phyloP scores from a whole-genome alignment of 2,797 vertebrate genomes.

The Scarus forsteni region DNA sequence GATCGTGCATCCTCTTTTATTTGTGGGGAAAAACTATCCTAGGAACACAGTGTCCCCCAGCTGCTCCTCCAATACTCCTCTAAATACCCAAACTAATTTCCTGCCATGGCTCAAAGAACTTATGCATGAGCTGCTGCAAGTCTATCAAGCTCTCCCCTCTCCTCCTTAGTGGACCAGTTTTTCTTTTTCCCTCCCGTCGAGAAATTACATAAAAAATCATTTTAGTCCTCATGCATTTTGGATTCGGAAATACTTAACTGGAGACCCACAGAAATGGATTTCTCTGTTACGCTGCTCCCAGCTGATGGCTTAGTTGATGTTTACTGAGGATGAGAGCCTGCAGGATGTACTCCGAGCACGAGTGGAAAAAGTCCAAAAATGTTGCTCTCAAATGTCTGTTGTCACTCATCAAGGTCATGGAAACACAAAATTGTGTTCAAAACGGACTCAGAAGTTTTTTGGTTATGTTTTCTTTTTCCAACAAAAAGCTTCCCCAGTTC shows the following conservation, averaged over 20 bases:
- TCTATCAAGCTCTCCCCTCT: slow-evolving; percentile 40
- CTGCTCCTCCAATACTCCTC: slow-evolving; percentile 33
- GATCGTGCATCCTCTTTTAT: slow-evolving; percentile 69
- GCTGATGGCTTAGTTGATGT: slow-evolving; percentile 53
- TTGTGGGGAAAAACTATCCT: slow-evolving; percentile 58
- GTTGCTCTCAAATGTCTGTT: too few species aligned
- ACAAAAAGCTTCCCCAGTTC: too few species aligned
- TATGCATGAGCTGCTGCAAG: slow-evolving; percentile 47
- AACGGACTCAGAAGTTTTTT: too few species aligned
- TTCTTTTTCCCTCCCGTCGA: neutral
- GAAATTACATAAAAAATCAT: slow-evolving; percentile 59
- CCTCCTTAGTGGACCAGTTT: slow-evolving; percentile 9
- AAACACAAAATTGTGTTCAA: too few species aligned
- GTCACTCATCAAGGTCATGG: too few species aligned
- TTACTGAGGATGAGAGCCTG: slow-evolving; percentile 43
- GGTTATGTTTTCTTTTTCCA: too few species aligned
- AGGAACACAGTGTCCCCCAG: slow-evolving; percentile 53
- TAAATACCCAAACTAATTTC: slow-evolving; percentile 59
- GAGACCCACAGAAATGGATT: slow-evolving; percentile 50
- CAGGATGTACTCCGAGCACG: slow-evolving; percentile 17
- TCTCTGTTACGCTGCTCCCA: slow-evolving; percentile 44
- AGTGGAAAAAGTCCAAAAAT: too few species aligned
- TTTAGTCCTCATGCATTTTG: slow-evolving; percentile 71
- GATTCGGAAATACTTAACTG: slow-evolving; percentile 57
- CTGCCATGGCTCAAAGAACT: slow-evolving; percentile 40